Evolutionary conservation across 1,140 invertebrate genomes (phyloP).

Genomic region (Atta texana): DNA sequence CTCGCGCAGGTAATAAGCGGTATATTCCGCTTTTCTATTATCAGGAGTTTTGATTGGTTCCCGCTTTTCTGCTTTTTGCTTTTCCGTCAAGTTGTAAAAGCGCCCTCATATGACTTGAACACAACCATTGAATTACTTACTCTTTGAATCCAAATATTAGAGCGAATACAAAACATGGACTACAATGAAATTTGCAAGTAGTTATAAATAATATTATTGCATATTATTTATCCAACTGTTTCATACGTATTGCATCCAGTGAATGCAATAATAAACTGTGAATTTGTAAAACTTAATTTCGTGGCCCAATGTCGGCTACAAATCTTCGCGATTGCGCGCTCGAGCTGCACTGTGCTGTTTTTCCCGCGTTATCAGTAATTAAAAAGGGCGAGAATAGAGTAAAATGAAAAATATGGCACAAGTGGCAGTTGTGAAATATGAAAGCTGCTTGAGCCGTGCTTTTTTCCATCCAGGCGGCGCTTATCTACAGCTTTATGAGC

Average conservation of each 20-base stretch:
- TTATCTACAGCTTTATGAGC: conserved; percentile 73
- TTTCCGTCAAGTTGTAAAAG: too few relatives aligned
- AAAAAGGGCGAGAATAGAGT: conserved; percentile 68
- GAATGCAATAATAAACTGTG: conserved; percentile 53
- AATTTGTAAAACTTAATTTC: conserved; percentile 65
- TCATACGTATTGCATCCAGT: conserved; percentile 41
- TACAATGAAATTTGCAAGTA: not conserved
- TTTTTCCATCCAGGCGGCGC: conserved; percentile 64
- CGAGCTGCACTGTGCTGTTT: not conserved
- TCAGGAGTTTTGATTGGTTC: too few relatives aligned
- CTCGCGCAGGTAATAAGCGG: too few relatives aligned
- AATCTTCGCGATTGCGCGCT: conserved; percentile 36
- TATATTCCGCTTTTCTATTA: too few relatives aligned
- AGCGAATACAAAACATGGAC: not conserved
- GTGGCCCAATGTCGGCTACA: conserved; percentile 28
- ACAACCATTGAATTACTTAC: not conserved
- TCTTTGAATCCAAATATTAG: not conserved
- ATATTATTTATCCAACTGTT: conserved; percentile 31
- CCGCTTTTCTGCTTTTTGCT: too few relatives aligned
- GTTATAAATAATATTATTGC: conserved; percentile 42
- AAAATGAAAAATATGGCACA: conserved; percentile 69
- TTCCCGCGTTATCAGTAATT: conserved; percentile 68
- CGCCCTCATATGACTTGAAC: too few relatives aligned
- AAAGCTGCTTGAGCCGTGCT: conserved; percentile 71
- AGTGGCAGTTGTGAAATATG: conserved; percentile 69